Base-by-base conservation (phyloP, 1,140 invertebrate species). In the Acromyrmex heyeri region DNA sequence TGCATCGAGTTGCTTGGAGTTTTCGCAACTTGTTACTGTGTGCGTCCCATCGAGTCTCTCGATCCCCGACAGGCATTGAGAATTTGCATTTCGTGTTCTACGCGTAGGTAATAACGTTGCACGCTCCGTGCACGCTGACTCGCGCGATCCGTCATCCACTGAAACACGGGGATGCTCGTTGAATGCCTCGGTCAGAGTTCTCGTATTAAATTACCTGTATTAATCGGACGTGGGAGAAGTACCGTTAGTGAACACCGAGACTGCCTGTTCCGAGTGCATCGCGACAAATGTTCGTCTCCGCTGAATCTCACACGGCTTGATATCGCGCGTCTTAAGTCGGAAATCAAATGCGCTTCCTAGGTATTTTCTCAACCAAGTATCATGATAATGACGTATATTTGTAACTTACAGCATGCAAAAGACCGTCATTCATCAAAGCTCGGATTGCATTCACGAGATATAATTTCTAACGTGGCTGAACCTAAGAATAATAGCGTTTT, bases 21-120 rank as follows among this genome's bases (percentile, higher is more conserved):
- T 88, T 89, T 88, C 69, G 57, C 87, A 61, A 89, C 73, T 89
- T 5, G 75, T 88, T 86, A 79, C 55, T 50, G 18, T 21, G 34
- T n/a, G 27, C 44, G 48, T 34, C 21, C n/a, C 30, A 75, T 88
- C 75, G 44, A 21, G 48, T 57, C 34, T 48, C 21, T n/a, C 57
- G 55, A 88, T 75, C 27, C 67, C 62, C 53, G 50, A 86, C 30
- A 65, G 55, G 57, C 76, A 77, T 10, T 10, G 70, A 83, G 83
- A 81, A 88, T 88, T 88, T 89, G 57, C 82, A 81, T 88, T 73
- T 88, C 57, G 38, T 72, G 59, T 73, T 81, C 38, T 65, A 8
- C 38, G 62, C 30, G 18, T 27, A 18, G 10, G 21, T 61, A 65
- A 85, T 65, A 88, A 78, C 48, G 53, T 38, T 44, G 34, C 27